Base-by-base conservation (phyloP, 2,888 invertebrate genomes). In the Drosophila rellima region DNA sequence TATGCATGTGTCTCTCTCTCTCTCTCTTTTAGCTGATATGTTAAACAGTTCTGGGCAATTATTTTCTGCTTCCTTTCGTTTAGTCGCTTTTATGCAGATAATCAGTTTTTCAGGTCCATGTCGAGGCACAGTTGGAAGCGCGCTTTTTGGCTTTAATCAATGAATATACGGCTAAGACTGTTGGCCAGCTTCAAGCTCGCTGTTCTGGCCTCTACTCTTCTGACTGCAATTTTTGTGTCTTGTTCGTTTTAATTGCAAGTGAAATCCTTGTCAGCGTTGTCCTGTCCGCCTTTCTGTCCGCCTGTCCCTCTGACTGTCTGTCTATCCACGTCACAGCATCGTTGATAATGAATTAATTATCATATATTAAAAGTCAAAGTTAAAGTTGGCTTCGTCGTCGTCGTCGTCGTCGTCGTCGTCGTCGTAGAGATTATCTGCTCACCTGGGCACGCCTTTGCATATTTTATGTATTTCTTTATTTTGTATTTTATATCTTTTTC, bases 271-370 rank as follows among this genome's bases (percentile, higher is more conserved):
- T 85, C 89, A 89, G 74, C 66, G 72, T 47, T 68, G 84, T 74
- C 20, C 37, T 42, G 50, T 52, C 77, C 44, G 56, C 33, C 50
- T 35, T 35, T n/a, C 33, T 6, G 17, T 20, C 57, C n/a, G n/a
- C n/a, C n/a, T 50, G 56, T 42, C 66, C 52, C 63, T 33, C 64
- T 55, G 23, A 3, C 63, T 47, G 33, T 35, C 81, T 70, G 63
- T 60, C 57, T 59, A 61, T 51, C 70, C 68, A 63, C 82, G 82
- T 85, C 85, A 66, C 73, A 76, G 73, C 90, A 81, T 90, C 83
- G 87, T 62, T 55, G 62, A 88, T 88, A 87, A 89, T 90, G 90
- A 90, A 90, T 90, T 91, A 90, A 91, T 90, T 90, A 90, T 90
- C 91, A 90, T 90, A 90, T 91, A 90, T 90, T 91, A 91, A 90